Evolutionary conservation across 2,113 vertebrate genomes (phyloP), one percentile per base, ranked within the genome.

Genomic region (Sphaerodactylus townsendi): DNA sequence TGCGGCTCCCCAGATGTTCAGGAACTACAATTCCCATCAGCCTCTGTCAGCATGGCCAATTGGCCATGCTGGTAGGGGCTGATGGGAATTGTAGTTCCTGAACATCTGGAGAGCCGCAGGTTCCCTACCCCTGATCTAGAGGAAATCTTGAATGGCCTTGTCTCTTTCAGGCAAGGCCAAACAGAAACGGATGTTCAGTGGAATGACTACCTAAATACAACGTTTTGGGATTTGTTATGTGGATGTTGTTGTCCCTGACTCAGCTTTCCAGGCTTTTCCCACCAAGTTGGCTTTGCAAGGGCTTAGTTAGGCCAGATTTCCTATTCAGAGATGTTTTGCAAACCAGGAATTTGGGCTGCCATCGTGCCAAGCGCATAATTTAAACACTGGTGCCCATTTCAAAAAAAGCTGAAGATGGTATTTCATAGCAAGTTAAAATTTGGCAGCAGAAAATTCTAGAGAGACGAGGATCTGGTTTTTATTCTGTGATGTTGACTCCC

Each of bases 111-210:
- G n/a, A n/a, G n/a, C n/a, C n/a, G n/a, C n/a, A n/a, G n/a, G n/a
- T n/a, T n/a, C n/a, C n/a, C n/a, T n/a, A n/a, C n/a, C n/a, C n/a
- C n/a, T n/a, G n/a, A n/a, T n/a, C 90, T 92, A 85, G 91, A 93
- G 93, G 92, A 37, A 87, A 90, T 73, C 89, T 93, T 91, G 88
- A 93, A 92, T 87, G 79, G 86, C 85, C 88, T 94, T 88, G 82
- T 93, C 91, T 91, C 71, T 90, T 92, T 90, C 90, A 87, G 90
- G 79, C 84, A 87, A 91, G 83, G 89, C 89, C 85, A 89, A 53
- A 92, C 87, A 85, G 69, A 85, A 83, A 90, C 64, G 81, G 69
- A 68, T 89, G 69, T 78, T 89, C 88, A 88, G 79, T 90, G 90
- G 90, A 89, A 92, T 86, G 79, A 71, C 85, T 90, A 80, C 90